phyloP scores from a whole-genome alignment of 2,797 vertebrate species.

The Coregonus ussuriensis region DNA sequence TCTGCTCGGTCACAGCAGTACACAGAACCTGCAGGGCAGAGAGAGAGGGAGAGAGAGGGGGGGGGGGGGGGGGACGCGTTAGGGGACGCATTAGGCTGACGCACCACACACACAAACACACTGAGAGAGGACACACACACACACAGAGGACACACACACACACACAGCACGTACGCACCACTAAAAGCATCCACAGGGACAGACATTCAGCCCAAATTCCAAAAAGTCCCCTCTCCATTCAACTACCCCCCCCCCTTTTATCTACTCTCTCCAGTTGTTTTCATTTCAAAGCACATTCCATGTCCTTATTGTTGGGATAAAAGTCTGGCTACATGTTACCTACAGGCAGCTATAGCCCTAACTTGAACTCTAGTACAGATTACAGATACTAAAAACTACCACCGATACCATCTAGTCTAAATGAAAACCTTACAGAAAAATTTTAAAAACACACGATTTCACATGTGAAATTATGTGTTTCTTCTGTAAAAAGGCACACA shows the following conservation, averaged over 20 bases:
- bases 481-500: too few relatives aligned
- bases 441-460: too few relatives aligned
- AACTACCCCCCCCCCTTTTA: conserved; percentile 16
- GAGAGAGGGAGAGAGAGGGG: not conserved
- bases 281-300: conserved; percentile 30
- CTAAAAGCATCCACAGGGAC: conserved; percentile 38
- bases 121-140: not conserved
- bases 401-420: not conserved
- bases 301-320: conserved; percentile 1
- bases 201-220: conserved; percentile 9
- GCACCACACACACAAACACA: conserved; percentile 17
- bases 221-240: conserved; percentile 17
- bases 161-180: conserved; percentile 18
- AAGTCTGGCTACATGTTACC: conserved; percentile 12
- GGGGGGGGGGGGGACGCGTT: not conserved
- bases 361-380: not conserved
- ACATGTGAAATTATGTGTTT: too few relatives aligned
- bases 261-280: conserved; percentile 19
- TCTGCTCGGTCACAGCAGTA: conserved; percentile 86
- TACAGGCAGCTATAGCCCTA: not conserved
- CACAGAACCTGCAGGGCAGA: conserved; percentile 80
- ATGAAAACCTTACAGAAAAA: too few relatives aligned
- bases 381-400: not conserved
- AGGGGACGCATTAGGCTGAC: conserved; percentile 21
- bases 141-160: conserved; percentile 8